phyloP scores from a whole-genome alignment of 2,113 vertebrate species.

The Cheilinus undulatus region DNA sequence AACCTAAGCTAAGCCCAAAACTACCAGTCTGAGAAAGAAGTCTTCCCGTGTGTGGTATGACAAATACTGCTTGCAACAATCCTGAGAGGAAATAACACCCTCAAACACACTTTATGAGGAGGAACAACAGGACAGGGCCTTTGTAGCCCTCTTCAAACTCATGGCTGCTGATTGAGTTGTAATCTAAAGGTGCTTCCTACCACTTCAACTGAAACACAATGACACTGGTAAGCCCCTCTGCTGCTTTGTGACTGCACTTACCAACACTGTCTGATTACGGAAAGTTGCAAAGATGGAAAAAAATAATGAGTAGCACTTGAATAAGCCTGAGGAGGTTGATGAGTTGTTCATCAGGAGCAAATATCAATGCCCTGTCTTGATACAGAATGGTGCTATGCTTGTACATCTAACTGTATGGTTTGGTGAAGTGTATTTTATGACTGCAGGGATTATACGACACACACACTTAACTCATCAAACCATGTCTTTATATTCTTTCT shows the following conservation, averaged over 20 bases:
- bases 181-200: slow-evolving; percentile 39
- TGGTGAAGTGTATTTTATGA: not conserved
- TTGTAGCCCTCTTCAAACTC: slow-evolving; percentile 43
- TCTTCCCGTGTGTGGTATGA: slow-evolving; percentile 26
- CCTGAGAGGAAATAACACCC: slow-evolving; percentile 48
- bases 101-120: slow-evolving; percentile 40
- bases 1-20: slow-evolving; percentile 14
- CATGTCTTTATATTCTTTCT: no score
- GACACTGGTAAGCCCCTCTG: slow-evolving; percentile 5
- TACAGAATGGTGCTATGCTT: not conserved
- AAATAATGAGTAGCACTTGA: not conserved
- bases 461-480: no score
- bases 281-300: slow-evolving; percentile 3
- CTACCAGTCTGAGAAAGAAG: slow-evolving; percentile 14
- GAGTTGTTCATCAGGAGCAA: not conserved
- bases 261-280: slow-evolving; percentile 10
- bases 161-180: slow-evolving; percentile 48
- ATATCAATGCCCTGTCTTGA: not conserved
- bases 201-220: slow-evolving; percentile 22
- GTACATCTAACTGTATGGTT: no score
- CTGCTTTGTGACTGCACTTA: slow-evolving; percentile 9
- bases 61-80: slow-evolving; percentile 44
- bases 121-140: slow-evolving; percentile 47
- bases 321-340: slow-evolving; percentile 8
- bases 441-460: not conserved